These are phyloP conservation scores for Pseudomyrmex dendroicus DNA, from an alignment of 1,140 invertebrate genomes.

Conservation along the genomic window DNA sequence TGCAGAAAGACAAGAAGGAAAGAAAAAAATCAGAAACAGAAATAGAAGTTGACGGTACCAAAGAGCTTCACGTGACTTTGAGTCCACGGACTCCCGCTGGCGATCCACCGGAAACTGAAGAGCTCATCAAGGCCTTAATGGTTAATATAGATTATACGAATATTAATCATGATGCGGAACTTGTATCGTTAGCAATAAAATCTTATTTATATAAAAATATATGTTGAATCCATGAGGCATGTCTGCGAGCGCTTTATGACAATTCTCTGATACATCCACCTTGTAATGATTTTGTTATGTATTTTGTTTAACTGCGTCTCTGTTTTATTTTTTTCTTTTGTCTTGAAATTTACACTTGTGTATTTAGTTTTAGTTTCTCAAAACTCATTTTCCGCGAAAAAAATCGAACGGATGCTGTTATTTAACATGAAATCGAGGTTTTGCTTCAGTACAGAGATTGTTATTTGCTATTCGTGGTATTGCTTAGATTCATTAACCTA, in stretches of 20 bases:
- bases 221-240: conserved; percentile 73
- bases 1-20: conserved; percentile 83
- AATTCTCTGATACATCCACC: conserved; percentile 60
- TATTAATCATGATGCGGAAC: conserved; percentile 65
- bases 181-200: conserved; percentile 81
- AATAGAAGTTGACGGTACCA: conserved; percentile 89
- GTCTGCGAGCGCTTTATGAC: conserved; percentile 52
- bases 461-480: neutral
- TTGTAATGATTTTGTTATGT: conserved; percentile 39
- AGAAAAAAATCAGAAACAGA: conserved; percentile 86
- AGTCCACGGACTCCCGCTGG: conserved; percentile 91
- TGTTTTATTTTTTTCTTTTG: neutral
- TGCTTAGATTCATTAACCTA: neutral
- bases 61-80: conserved; percentile 90
- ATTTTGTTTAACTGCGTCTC: conserved; percentile 39
- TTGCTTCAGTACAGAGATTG: conserved; percentile 6
- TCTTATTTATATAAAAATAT: conserved; percentile 73
- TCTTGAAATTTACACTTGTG: conserved; percentile 27
- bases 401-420: conserved; percentile 15
- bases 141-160: conserved; percentile 82
- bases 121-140: conserved; percentile 92
- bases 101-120: conserved; percentile 96
- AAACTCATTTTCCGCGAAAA: neutral
- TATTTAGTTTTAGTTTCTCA: conserved; percentile 31
- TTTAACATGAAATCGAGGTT: conserved; percentile 10